Evolutionary conservation across 1,140 invertebrate species (phyloP), one percentile per base, ranked within the genome.

Genomic region (Neocloeon triangulifer): DNA sequence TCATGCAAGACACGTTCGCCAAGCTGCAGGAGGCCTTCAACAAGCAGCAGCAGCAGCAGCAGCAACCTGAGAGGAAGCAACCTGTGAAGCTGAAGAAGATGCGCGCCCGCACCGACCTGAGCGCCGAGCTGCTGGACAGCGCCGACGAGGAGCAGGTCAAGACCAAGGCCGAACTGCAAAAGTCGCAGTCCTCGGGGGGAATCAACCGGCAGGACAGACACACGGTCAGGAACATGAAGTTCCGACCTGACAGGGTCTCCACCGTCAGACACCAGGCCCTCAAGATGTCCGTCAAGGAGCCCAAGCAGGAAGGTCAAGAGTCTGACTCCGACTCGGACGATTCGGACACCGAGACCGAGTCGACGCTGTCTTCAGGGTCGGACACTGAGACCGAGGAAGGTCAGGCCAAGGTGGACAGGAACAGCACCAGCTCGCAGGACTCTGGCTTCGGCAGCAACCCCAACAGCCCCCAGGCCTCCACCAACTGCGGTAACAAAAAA

Each of bases 391-490:
- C 26, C n/a, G 23, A 33, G n/a, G n/a, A 22, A 15, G 6, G 8
- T 19, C 17, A 19, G 32, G 12, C 23, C 18, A 35, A 30, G 32
- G 10, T 12, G 21, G 28, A 18, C 18, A 17, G 18, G 10, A 13
- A n/a, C 10, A 32, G 36, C 18, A 31, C 34, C 4, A 37, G 31
- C n/a, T 38, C 36, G 8, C 29, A 30, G n/a, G 38, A 40, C 30
- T 41, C 41, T 12, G 39, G 37, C 12, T 43, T 43, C 32, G 37
- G 35, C 25, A 34, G 29, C 33, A 20, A 17, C 31, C 19, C 26
- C n/a, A n/a, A n/a, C n/a, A n/a, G n/a, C n/a, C n/a, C n/a, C n/a
- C n/a, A n/a, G n/a, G n/a, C n/a, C n/a, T n/a, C n/a, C n/a, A n/a
- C n/a, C n/a, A n/a, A n/a, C n/a, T n/a, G n/a, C n/a, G n/a, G n/a